Percentiles rank a stretch among this genome's conserved stretches.
Evolutionary conservation across 2,113 vertebrate species (phyloP).

Genomic region (Semicossyphus pulcher): DNA sequence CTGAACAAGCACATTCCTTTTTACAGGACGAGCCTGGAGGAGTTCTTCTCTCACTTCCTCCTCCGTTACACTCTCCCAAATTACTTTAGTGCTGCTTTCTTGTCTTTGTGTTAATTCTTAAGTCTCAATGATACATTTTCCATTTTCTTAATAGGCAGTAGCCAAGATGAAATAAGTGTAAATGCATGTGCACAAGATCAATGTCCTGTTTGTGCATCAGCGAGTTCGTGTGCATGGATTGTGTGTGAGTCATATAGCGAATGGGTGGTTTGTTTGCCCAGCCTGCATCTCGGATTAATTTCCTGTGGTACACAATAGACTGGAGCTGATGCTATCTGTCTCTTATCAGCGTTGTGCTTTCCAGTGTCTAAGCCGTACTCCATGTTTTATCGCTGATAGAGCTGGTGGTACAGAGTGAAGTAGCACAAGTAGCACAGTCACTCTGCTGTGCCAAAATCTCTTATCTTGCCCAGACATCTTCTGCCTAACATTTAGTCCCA

Average conservation of each 20-base stretch:
- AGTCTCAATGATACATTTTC: slow-evolving; percentile 35
- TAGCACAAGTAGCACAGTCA: slow-evolving; percentile 36
- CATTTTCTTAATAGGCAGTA: slow-evolving; percentile 44
- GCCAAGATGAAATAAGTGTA: slow-evolving; percentile 48
- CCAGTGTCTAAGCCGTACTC: slow-evolving; percentile 56
- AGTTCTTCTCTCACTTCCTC: slow-evolving; percentile 35
- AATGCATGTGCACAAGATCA: slow-evolving; percentile 1
- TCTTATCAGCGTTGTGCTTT: slow-evolving; percentile 59
- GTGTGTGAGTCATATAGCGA: slow-evolving; percentile 1
- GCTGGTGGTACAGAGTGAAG: slow-evolving; percentile 19
- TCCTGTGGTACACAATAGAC: slow-evolving; percentile 69
- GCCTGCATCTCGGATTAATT: slow-evolving; percentile 64
- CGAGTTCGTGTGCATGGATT: slow-evolving; percentile 2
- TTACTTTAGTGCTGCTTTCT: slow-evolving; percentile 32
- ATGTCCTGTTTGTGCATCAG: not conserved
- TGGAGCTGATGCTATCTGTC: slow-evolving; percentile 62
- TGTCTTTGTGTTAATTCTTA: slow-evolving; percentile 48
- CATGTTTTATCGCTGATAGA: slow-evolving; percentile 31
- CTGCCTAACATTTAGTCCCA: slow-evolving; percentile 10
- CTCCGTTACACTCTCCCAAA: slow-evolving; percentile 43
- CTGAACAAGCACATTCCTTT: slow-evolving; percentile 31
- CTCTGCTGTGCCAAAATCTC: slow-evolving; percentile 13
- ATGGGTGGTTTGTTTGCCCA: slow-evolving; percentile 44
- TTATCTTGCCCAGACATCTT: slow-evolving; percentile 54
- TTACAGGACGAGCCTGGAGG: slow-evolving; percentile 28